These are phyloP conservation scores for Paguma larvata DNA, from an alignment of 2,797 vertebrate genomes.

Conservation along the genomic window DNA sequence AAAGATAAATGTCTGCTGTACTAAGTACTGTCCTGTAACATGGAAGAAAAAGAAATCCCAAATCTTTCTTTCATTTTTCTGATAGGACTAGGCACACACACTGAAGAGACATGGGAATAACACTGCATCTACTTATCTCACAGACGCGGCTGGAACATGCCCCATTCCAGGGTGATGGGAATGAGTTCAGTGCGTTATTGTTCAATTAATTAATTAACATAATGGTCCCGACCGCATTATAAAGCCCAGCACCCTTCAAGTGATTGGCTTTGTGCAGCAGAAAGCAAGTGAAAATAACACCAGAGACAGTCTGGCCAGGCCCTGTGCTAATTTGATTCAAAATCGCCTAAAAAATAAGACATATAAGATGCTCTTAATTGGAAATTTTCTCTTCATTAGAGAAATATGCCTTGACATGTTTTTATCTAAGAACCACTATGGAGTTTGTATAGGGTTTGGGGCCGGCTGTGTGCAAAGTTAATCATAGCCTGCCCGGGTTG, in stretches of 20 bases:
- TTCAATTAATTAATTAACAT: slow-evolving; percentile 23
- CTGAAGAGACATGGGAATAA: neutral
- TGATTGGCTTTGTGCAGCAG: slow-evolving; percentile 14
- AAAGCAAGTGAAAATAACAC: slow-evolving; percentile 31
- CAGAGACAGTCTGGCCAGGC: neutral
- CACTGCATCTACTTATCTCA: neutral
- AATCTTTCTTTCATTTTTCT: neutral
- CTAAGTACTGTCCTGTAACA: neutral
- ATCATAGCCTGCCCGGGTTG: slow-evolving; percentile 72
- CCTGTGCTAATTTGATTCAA: neutral
- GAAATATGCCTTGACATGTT: slow-evolving; percentile 58
- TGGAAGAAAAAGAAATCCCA: neutral
- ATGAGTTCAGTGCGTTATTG: neutral
- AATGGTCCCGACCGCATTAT: neutral
- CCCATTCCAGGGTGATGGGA: neutral
- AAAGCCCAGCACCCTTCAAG: slow-evolving; percentile 32
- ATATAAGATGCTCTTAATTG: slow-evolving; percentile 55
- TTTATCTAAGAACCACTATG: slow-evolving; percentile 29
- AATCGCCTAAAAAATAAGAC: slow-evolving; percentile 39
- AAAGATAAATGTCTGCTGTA: neutral
- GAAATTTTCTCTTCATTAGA: slow-evolving; percentile 45
- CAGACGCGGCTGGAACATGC: neutral
- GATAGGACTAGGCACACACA: neutral
- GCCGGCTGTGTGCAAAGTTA: slow-evolving; percentile 66
- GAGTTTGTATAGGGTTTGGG: neutral